Evolutionary conservation across 37 sponge, comb jelly and placozoan genomes (phyloP), one percentile per base, ranked within the genome.

Genomic region (Haliclona indistincta): DNA sequence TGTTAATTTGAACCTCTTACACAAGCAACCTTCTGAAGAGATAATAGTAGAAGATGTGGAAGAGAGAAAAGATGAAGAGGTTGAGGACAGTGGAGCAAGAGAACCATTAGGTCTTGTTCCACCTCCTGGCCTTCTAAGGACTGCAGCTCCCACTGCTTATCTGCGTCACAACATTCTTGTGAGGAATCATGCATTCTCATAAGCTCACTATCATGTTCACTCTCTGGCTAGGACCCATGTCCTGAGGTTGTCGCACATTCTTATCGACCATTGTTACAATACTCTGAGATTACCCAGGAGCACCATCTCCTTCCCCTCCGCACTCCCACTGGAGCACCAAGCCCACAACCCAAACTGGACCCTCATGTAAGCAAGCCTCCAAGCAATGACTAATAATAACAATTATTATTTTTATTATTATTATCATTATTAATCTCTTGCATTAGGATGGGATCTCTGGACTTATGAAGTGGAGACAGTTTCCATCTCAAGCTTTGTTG

Each of bases 391-490:
- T n/a, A n/a, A 61, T 29, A n/a, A n/a, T 61, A 29, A 19, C 10
- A 28, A 23, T 11, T 13, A 19, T 29, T n/a, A 28, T 17, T 17
- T 15, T 17, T 17, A 47, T 15, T 15, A 47, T 47, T 15, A 47
- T 47, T 17, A 47, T 47, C 15, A 47, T 15, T 15, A 33, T 20
- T 40, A 5, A 4, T 6, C 32, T 35, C 60, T 4, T 25, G 33
- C 44, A 52, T 2, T 54, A 86, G 86, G 80, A 79, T 2, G 63
- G 73, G 28, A 86, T 86, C 35, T 75, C 86, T 19, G 86, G 70
- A 22, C 19, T 86, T 37, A 86, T 86, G 86, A 51, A 73, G 2
- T 86, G 86, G 86, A 86, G 79, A 54, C 66, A 66, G 38, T 86
- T 86, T 55, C 80, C 80, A 36, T 74, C 75, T 38, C 80, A 45